Base-by-base conservation (phyloP, 2,888 invertebrate genomes). In the Volucella bombylans region DNA sequence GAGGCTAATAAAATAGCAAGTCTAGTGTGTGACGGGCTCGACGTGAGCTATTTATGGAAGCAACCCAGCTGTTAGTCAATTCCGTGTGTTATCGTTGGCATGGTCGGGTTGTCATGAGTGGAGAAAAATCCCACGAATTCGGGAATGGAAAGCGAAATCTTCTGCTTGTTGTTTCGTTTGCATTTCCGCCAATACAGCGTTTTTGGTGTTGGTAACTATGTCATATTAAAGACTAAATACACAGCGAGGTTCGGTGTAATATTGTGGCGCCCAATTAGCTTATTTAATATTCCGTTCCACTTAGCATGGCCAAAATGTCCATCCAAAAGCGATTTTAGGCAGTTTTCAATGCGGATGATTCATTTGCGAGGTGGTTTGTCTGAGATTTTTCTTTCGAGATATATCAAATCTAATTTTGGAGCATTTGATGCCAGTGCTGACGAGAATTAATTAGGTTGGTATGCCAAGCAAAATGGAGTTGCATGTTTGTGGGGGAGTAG, bases 211-310 rank as follows among this genome's bases (percentile, higher is more conserved):
- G 15, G 11, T 14, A 23, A 18, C 43, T 55, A 45, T 0, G 6
- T 6, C 31, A 6, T 6, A 31, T n/a, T 15, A 6, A 47, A 18
- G 39, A 39, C 57, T 11, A 15, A 15, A 41, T 1, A 50, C 45
- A 6, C 49, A n/a, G 31, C 47, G 54, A 38, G n/a, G 14, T 50
- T 41, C 62, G 12, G 47, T 50, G n/a, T 14, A 54, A 62, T 54
- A 39, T 50, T 45, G 15, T 68, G 83, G 74, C 74, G 83, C 74
- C 80, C 74, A 80, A 73, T 76, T 73, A 76, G 64, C 47, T 59
- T 54, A 55, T 68, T 65, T 54, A 23, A 47, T 41, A 69, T 47
- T 69, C 8, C 50, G 78, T 50, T 45, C 41, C 45, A 73, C 39
- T 73, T 79, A 57, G 15, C 47, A n/a, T 39, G 43, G 82, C 78